A percentile compares a stretch with the other conserved stretches of the same genome.
Conservation (phyloP, 2,888 invertebrate species). For the Cheiracanthium punctorium region DNA sequence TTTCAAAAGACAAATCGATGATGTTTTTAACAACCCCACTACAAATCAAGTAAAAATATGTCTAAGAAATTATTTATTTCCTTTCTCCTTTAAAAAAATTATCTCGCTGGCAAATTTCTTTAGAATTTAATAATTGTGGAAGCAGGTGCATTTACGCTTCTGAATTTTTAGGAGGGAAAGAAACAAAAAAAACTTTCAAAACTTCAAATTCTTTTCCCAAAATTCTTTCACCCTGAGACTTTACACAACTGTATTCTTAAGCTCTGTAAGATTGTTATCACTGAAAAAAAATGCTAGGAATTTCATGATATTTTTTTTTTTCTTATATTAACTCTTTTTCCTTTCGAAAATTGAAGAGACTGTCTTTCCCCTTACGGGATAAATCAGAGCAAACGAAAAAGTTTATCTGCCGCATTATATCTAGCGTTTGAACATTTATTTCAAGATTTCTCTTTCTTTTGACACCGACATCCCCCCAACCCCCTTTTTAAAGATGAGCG, state of each 20-base stretch:
- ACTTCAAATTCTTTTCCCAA: not conserved
- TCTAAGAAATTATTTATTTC: not conserved
- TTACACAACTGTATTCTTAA: not conserved
- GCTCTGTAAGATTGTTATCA: not conserved
- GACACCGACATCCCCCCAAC: not conserved
- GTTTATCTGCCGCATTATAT: constrained; percentile 10
- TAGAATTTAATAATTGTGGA: constrained; percentile 13
- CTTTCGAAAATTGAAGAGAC: not conserved
- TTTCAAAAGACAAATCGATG: no score
- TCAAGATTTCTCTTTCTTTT: constrained; percentile 3
- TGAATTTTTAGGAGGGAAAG: not conserved
- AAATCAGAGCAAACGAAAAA: not conserved
- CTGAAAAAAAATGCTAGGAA: not conserved
- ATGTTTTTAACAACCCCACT: no score
- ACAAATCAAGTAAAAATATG: no score
- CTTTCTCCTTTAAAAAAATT: not conserved
- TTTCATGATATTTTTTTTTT: not conserved
- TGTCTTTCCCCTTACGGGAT: not conserved
- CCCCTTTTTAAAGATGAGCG: not conserved
- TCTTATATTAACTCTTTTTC: constrained; percentile 2
- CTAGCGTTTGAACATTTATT: constrained; percentile 1
- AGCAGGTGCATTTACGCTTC: not conserved
- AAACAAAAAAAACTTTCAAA: constrained; percentile 1
- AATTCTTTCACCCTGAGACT: not conserved
- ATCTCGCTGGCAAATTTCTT: not conserved